Evolutionary conservation across 92 coral and sea anemone genomes (phyloP).

Genomic region (Paragorgia papillata): DNA sequence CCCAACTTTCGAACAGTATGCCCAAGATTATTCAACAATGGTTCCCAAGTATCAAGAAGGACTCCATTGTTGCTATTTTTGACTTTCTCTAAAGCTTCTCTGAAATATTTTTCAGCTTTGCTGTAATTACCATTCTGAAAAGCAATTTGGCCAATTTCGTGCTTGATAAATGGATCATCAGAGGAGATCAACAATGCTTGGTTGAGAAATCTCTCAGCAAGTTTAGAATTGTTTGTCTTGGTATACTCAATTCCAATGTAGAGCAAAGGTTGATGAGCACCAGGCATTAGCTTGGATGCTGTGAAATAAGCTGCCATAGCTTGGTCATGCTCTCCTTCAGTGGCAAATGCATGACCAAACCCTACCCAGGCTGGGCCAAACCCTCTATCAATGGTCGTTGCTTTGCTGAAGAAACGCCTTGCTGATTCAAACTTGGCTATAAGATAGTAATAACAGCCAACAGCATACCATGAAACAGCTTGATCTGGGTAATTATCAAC

Average conservation of each 20-base stretch:
- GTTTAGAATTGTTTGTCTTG: slow-evolving; percentile 88
- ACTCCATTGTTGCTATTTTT: slow-evolving; percentile 78
- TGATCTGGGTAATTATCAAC: slow-evolving; percentile 96
- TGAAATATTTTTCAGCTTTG: slow-evolving; percentile 85
- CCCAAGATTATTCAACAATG: slow-evolving; percentile 89
- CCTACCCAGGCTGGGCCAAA: slow-evolving; percentile 99
- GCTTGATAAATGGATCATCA: slow-evolving; percentile 91
- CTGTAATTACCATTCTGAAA: slow-evolving; percentile 83
- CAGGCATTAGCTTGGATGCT: slow-evolving; percentile 95
- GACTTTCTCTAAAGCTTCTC: slow-evolving; percentile 85
- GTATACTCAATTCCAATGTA: slow-evolving; percentile 96
- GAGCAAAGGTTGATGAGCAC: slow-evolving; percentile 86
- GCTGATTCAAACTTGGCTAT: slow-evolving; percentile 96
- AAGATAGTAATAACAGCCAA: slow-evolving; percentile 91
- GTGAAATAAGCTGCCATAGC: slow-evolving; percentile 99
- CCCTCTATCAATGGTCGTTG: slow-evolving; percentile 78
- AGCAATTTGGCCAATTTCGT: slow-evolving; percentile 98
- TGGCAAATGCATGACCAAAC: slow-evolving; percentile 98
- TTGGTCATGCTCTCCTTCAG: slow-evolving; percentile 99
- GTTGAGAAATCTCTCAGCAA: slow-evolving; percentile 88
- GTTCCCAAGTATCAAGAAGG: slow-evolving; percentile 91
- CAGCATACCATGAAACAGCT: slow-evolving; percentile 99
- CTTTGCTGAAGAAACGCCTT: slow-evolving; percentile 91
- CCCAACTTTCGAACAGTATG: slow-evolving; percentile 92
- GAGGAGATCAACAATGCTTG: slow-evolving; percentile 88